phyloP scores from a whole-genome alignment of 2,113 vertebrate genomes.

The Oryzias celebensis region DNA sequence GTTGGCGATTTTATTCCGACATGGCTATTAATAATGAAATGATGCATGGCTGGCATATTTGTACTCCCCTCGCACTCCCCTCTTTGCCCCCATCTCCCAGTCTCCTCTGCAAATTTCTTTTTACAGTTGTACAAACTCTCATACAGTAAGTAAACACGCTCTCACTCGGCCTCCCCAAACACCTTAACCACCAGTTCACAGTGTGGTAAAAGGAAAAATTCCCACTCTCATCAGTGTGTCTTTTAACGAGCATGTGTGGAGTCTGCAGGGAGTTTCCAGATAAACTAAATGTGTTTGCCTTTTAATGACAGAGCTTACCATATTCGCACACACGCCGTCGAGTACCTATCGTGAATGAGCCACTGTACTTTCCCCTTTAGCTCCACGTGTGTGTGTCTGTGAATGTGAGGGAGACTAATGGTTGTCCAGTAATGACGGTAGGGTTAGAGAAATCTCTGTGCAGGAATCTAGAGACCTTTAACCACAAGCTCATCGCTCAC shows the following conservation, averaged over 20 bases:
- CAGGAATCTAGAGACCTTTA: constrained; percentile 51
- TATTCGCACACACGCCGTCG: constrained; percentile 58
- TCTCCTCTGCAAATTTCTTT: constrained; percentile 53
- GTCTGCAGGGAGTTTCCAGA: constrained; percentile 68
- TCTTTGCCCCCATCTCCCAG: constrained; percentile 3
- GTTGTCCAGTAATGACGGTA: constrained; percentile 54
- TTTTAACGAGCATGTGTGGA: constrained; percentile 40
- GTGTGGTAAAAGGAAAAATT: constrained; percentile 61
- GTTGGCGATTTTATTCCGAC: constrained; percentile 78
- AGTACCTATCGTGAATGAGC: constrained; percentile 64
- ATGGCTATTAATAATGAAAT: constrained; percentile 80
- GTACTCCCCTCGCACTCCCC: constrained; percentile 38
- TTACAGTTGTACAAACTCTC: constrained; percentile 68
- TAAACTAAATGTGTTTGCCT: constrained; percentile 69
- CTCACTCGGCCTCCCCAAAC: constrained; percentile 46
- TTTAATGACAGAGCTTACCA: constrained; percentile 74
- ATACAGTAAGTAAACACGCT: constrained; percentile 60
- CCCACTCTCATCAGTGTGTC: constrained; percentile 43
- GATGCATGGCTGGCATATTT: constrained; percentile 70
- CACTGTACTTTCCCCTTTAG: constrained; percentile 32
- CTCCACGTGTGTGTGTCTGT: constrained; percentile 10
- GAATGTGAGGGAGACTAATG: constrained; percentile 47
- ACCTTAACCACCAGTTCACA: constrained; percentile 60
- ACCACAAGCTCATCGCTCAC: constrained; percentile 54
- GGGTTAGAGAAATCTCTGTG: constrained; percentile 57